Percentiles rank a stretch among this genome's conserved stretches.
These are phyloP conservation scores for Haliclona indistincta DNA, from an alignment of 37 sponge, comb jelly and placozoan genomes.

Conservation along the genomic window DNA sequence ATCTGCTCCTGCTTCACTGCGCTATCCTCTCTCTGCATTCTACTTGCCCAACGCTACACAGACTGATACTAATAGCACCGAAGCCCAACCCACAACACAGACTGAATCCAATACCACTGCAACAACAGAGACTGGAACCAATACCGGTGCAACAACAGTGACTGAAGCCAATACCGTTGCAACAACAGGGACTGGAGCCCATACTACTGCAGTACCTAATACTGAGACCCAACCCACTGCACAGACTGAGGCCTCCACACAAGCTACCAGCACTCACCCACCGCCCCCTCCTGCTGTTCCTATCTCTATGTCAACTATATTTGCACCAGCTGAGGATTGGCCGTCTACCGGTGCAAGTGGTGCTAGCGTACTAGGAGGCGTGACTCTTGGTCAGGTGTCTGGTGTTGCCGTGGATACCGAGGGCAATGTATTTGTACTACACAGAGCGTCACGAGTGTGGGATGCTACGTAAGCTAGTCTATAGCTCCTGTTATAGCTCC, in stretches of 20 bases:
- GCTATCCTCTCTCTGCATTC: slow-evolving; percentile 27
- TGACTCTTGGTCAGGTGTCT: slow-evolving; percentile 70
- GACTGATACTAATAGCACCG: not conserved
- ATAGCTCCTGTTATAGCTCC: not conserved
- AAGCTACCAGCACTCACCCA: not conserved
- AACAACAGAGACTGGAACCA: slow-evolving; percentile 5
- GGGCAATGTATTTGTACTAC: slow-evolving; percentile 59
- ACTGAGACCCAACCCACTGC: slow-evolving; percentile 7
- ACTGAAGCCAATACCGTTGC: no score
- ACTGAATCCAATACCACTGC: not conserved
- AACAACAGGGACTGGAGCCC: no score
- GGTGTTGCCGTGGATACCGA: slow-evolving; percentile 48
- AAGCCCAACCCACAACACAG: not conserved
- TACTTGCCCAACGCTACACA: not conserved
- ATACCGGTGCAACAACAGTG: not conserved
- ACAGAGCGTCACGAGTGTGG: slow-evolving; percentile 71
- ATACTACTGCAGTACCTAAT: no score
- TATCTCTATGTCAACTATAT: not conserved
- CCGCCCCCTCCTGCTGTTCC: not conserved
- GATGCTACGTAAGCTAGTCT: slow-evolving; percentile 38
- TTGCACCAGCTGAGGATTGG: slow-evolving; percentile 43
- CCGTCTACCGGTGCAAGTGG: not conserved
- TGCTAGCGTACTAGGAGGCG: slow-evolving; percentile 4
- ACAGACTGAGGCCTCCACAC: not conserved
- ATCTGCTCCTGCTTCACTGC: slow-evolving; percentile 3